A percentile compares a stretch with the other conserved stretches of the same genome.
phyloP scores from a whole-genome alignment of 1,140 invertebrate genomes.

The Drosophila lowei region DNA sequence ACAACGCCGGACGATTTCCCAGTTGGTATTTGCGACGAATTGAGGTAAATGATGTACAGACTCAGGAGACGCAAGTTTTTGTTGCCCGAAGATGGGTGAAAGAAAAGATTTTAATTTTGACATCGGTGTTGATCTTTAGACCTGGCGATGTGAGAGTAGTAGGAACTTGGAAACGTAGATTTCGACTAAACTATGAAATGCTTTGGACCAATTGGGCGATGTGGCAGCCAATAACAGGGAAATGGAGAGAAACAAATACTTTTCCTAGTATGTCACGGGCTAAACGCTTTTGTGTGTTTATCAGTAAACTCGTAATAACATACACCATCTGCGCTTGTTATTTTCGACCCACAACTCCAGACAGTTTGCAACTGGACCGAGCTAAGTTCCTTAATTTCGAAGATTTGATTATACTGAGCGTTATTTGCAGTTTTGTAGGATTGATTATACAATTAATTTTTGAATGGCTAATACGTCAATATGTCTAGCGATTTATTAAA shows the following conservation, averaged over 20 bases:
- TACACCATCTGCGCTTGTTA: constrained; percentile 6
- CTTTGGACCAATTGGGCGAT: constrained; percentile 51
- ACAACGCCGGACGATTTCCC: constrained; percentile 51
- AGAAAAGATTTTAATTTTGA: constrained; percentile 7
- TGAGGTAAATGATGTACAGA: constrained; percentile 46
- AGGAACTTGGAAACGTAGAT: constrained; percentile 16
- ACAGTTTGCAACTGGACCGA: constrained; percentile 24
- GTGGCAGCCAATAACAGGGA: constrained; percentile 48
- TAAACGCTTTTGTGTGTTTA: constrained; percentile 40
- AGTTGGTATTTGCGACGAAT: constrained; percentile 46
- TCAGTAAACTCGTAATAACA: constrained; percentile 22
- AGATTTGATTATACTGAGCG: neutral
- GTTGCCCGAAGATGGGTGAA: constrained; percentile 33
- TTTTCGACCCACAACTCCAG: constrained; percentile 2
- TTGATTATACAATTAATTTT: neutral
- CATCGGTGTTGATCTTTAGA: constrained; percentile 18
- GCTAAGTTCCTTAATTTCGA: neutral
- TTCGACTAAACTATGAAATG: constrained; percentile 16
- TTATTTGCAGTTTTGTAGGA: neutral
- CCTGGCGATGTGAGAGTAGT: neutral
- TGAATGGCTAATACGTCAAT: constrained; percentile 2
- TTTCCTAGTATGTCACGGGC: constrained; percentile 30
- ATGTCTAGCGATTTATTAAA: neutral
- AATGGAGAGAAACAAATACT: constrained; percentile 32
- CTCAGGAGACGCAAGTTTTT: constrained; percentile 39